A percentile compares a stretch with the other conserved stretches of the same genome.
These are phyloP conservation scores for Diaperis boleti DNA, from an alignment of 2,888 invertebrate genomes.

Conservation along the genomic window DNA sequence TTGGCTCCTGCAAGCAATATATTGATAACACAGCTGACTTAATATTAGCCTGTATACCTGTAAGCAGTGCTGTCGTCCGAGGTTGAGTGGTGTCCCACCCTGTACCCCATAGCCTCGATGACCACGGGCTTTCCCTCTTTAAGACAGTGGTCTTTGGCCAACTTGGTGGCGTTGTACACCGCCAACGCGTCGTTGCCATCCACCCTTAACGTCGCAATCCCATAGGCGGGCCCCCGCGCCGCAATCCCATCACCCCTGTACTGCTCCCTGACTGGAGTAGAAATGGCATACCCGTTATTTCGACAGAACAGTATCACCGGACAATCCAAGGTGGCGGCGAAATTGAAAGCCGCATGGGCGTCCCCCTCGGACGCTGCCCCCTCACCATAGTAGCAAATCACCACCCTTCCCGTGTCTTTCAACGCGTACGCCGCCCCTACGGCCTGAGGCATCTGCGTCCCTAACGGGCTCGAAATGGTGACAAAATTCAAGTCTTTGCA, in stretches of 20 bases:
- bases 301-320: conserved; percentile 96
- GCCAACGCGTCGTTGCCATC: conserved; percentile 98
- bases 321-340: conserved; percentile 94
- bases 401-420: conserved; percentile 76
- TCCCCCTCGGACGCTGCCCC: conserved; percentile 99
- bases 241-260: conserved; percentile 98
- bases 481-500: conserved; percentile 86
- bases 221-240: conserved; percentile 90
- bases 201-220: conserved; percentile 88
- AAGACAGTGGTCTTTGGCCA: conserved; percentile 80
- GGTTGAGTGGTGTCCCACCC: conserved; percentile 98
- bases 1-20: too few species aligned
- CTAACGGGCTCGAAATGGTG: conserved; percentile 94
- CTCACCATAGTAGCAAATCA: conserved; percentile 88
- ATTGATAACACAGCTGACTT: too few species aligned
- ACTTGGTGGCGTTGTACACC: conserved; percentile 88
- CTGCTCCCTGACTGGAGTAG: conserved; percentile 93
- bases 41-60: too few species aligned
- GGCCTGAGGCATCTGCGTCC: conserved; percentile 97
- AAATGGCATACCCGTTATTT: conserved; percentile 97
- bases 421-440: conserved; percentile 96
- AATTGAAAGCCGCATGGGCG: conserved; percentile 98
- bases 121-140: conserved; percentile 87
- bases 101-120: conserved; percentile 98
- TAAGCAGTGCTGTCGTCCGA: conserved; percentile 99